A percentile compares a stretch with the other conserved stretches of the same genome.
Evolutionary conservation across 2,113 vertebrate species (phyloP).

Genomic region (Bagarius yarrelli): DNA sequence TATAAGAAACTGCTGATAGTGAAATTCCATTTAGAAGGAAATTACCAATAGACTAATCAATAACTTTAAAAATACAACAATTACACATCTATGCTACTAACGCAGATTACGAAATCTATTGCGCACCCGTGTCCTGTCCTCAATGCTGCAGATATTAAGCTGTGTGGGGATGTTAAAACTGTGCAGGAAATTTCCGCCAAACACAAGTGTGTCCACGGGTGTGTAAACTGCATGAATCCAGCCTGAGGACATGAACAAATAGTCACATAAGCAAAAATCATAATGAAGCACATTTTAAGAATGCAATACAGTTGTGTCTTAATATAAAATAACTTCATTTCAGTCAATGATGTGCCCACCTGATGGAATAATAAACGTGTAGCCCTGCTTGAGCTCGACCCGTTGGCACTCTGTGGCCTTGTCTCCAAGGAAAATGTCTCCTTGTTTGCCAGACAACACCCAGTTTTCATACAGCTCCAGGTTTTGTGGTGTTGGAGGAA

Average conservation of each 20-base stretch:
- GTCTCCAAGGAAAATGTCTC: conserved; percentile 96
- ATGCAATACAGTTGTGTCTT: too few species aligned
- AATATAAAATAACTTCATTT: neutral
- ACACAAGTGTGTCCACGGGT: conserved; percentile 92
- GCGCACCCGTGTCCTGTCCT: conserved; percentile 92
- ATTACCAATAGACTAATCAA: neutral
- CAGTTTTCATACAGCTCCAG: conserved; percentile 98
- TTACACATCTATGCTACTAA: neutral
- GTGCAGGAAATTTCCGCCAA: conserved; percentile 96
- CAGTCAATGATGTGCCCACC: conserved; percentile 64
- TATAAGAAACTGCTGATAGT: too few species aligned
- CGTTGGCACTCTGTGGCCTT: conserved; percentile 91
- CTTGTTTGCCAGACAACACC: conserved; percentile 98
- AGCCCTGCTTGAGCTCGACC: conserved; percentile 92
- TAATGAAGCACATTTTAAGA: neutral
- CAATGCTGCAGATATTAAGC: conserved; percentile 93
- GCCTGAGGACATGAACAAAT: conserved; percentile 66
- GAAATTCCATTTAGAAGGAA: neutral
- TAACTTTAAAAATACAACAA: neutral
- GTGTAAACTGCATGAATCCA: conserved; percentile 99
- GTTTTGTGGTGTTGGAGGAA: conserved; percentile 93
- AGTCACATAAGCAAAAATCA: neutral
- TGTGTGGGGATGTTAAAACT: conserved; percentile 99
- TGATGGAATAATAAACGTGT: conserved; percentile 97
- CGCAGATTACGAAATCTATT: neutral